Percentiles rank a stretch among this genome's conserved stretches.
Evolutionary conservation across 2,113 vertebrate species (phyloP).

Genomic region (Ailuropoda melanoleuca): DNA sequence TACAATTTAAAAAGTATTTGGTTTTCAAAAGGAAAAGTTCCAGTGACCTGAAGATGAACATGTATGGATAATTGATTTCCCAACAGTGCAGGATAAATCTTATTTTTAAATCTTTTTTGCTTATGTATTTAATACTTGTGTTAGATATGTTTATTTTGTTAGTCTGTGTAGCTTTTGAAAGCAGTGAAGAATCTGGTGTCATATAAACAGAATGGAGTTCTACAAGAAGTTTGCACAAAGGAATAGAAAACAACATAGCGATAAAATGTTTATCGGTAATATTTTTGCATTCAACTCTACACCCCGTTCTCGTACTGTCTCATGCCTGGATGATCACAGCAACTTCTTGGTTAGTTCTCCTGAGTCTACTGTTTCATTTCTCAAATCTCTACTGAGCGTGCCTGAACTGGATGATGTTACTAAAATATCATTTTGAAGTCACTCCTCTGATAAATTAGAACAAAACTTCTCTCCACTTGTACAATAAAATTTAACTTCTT

Average conservation of each 20-base stretch:
- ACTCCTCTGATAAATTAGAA: background rate
- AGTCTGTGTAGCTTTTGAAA: background rate
- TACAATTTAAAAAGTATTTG: background rate
- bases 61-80: background rate
- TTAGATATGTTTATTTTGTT: background rate
- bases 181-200: background rate
- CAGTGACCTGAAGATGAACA: background rate
- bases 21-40: background rate
- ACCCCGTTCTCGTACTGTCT: background rate
- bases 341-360: background rate
- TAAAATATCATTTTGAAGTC: background rate
- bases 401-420: background rate
- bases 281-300: background rate
- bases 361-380: background rate
- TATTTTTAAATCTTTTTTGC: background rate
- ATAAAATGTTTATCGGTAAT: background rate
- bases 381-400: background rate
- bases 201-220: background rate
- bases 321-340: background rate
- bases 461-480: background rate
- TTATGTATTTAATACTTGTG: background rate
- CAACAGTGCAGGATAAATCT: background rate
- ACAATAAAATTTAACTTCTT: background rate
- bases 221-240: background rate
- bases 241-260: background rate